A percentile compares a stretch with the other conserved stretches of the same genome.
These are phyloP conservation scores for Lepisosteus osseus DNA, from an alignment of 2,113 vertebrate species.

Conservation along the genomic window DNA sequence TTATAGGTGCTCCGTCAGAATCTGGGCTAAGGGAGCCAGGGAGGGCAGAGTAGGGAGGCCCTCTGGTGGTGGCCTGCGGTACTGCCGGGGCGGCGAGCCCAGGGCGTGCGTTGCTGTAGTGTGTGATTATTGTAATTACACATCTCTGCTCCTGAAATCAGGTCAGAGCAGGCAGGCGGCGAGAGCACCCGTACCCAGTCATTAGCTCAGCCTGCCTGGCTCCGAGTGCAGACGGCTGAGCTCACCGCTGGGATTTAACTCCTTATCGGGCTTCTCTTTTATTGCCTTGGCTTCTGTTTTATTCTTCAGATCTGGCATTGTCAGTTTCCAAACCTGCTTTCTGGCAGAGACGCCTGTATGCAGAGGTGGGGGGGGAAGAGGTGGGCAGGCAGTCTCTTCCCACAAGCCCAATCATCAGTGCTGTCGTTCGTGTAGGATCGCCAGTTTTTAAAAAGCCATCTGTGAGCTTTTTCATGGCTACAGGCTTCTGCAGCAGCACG, in stretches of 20 bases:
- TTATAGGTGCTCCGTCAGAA: too few species aligned
- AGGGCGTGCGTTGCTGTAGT: constrained; percentile 6
- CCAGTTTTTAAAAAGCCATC: too few species aligned
- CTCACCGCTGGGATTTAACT: not conserved
- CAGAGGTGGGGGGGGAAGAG: too few species aligned
- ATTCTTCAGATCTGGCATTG: not conserved
- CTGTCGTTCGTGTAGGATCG: too few species aligned
- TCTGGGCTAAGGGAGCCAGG: too few species aligned
- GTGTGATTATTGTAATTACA: constrained; percentile 10
- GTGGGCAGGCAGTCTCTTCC: too few species aligned
- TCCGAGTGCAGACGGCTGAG: not conserved
- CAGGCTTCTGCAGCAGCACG: too few species aligned
- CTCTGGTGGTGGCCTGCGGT: constrained; percentile 42
- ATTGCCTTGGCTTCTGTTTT: not conserved
- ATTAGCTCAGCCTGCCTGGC: constrained; percentile 10
- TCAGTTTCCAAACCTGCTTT: too few species aligned
- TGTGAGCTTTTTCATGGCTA: too few species aligned
- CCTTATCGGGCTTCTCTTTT: not conserved
- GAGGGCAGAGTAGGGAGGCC: constrained; percentile 17
- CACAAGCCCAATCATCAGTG: too few species aligned
- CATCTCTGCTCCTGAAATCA: constrained; percentile 21
- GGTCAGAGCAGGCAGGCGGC: constrained; percentile 22
- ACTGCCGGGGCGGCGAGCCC: constrained; percentile 22
- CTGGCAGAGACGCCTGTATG: too few species aligned
- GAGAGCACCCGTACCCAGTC: not conserved